Percentiles rank a stretch among this genome's conserved stretches.
Evolutionary conservation across 2,113 vertebrate genomes (phyloP).

Genomic region (Hypanus sabinus): DNA sequence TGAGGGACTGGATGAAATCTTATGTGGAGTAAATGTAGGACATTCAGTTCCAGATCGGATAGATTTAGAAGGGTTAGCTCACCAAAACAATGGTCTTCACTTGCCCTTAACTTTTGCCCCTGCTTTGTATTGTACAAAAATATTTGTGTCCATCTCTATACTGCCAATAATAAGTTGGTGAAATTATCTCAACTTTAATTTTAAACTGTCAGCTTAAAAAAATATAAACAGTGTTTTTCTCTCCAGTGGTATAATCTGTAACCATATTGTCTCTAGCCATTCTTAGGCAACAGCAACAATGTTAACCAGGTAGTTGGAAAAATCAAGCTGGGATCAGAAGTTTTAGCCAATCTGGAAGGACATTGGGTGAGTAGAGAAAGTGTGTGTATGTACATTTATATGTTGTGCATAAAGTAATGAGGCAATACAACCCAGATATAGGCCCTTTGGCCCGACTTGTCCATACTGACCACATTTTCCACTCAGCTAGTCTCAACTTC

Average conservation of each 20-base stretch:
- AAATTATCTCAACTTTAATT: not conserved
- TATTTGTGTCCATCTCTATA: not conserved
- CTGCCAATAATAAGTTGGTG: not conserved
- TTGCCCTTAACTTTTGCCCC: not conserved
- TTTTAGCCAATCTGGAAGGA: conserved; percentile 87
- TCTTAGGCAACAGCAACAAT: conserved; percentile 86
- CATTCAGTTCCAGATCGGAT: not conserved
- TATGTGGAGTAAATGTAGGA: not conserved
- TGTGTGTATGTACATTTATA: no score
- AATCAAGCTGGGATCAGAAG: conserved; percentile 95
- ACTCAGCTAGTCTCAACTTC: no score
- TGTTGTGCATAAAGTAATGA: no score
- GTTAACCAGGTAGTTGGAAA: conserved; percentile 92
- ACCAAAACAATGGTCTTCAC: not conserved
- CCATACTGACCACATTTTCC: no score
- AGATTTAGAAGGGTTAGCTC: not conserved
- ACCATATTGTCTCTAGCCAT: conserved; percentile 65
- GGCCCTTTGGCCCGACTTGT: no score
- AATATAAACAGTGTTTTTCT: not conserved
- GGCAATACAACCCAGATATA: no score
- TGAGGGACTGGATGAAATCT: not conserved
- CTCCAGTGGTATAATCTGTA: not conserved
- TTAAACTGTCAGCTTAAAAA: not conserved
- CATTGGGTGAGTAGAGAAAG: conserved; percentile 79
- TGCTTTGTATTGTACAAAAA: not conserved